Conservation (phyloP, 2,888 invertebrate species). For the Gymnoscelis rufifasciata region DNA sequence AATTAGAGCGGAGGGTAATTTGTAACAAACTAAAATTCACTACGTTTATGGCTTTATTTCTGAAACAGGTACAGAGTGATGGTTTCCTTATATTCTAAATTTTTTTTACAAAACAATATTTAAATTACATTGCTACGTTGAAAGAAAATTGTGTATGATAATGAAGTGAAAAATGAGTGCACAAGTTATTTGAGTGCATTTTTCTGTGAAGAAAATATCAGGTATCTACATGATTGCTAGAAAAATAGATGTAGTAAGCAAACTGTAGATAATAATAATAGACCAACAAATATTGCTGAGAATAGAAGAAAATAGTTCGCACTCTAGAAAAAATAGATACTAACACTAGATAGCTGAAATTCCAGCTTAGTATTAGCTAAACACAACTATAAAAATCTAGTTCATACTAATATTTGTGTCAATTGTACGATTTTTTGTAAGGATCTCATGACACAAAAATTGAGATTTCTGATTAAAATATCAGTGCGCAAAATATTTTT, state of each 20-base stretch:
- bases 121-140: neutral
- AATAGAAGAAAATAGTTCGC: conserved; percentile 12
- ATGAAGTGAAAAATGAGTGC: conserved; percentile 8
- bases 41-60: conserved; percentile 31
- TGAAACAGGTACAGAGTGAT: neutral
- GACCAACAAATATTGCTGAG: conserved; percentile 1
- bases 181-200: conserved; percentile 3
- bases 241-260: conserved; percentile 11
- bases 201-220: conserved; percentile 11
- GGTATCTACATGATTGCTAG: conserved; percentile 10
- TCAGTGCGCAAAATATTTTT: too few relatives aligned
- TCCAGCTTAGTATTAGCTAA: conserved; percentile 2
- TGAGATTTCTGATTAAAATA: too few relatives aligned
- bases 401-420: too few relatives aligned
- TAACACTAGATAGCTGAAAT: conserved; percentile 6
- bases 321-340: conserved; percentile 10
- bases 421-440: too few relatives aligned
- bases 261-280: conserved; percentile 7
- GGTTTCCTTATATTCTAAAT: neutral
- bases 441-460: too few relatives aligned
- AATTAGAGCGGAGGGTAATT: conserved; percentile 53
- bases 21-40: conserved; percentile 46
- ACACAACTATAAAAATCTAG: neutral
- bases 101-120: too few relatives aligned
- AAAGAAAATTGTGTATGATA: neutral